Evolutionary conservation across 1,140 invertebrate genomes (phyloP).

Genomic region (Brachionus rubens): DNA sequence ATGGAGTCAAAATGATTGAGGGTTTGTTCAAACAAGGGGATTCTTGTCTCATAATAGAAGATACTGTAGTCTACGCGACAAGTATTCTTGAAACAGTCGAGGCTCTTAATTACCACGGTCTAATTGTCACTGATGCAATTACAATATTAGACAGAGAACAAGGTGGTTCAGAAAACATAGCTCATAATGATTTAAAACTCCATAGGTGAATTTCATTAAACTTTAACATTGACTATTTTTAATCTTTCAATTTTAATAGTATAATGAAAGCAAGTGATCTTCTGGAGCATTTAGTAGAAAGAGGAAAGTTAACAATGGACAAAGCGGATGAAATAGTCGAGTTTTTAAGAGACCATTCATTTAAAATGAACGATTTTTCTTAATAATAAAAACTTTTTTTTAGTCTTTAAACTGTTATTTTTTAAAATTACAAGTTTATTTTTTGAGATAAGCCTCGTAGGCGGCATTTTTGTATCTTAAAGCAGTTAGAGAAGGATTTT

Average conservation of each 20-base stretch:
- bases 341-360: conserved; percentile 1
- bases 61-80: conserved; percentile 88
- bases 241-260: conserved; percentile 63
- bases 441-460: conserved; percentile 70
- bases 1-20: conserved; percentile 93
- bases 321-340: conserved; percentile 2
- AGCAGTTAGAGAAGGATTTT: conserved; percentile 67
- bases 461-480: conserved; percentile 71
- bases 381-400: neutral
- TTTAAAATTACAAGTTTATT: neutral
- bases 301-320: neutral
- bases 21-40: conserved; percentile 76
- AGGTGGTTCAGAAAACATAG: conserved; percentile 73
- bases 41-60: conserved; percentile 85
- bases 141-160: conserved; percentile 87
- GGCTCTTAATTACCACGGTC: conserved; percentile 69
- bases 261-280: conserved; percentile 36
- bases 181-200: conserved; percentile 58
- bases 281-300: conserved; percentile 4
- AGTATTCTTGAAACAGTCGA: conserved; percentile 84
- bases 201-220: neutral
- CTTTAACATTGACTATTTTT: neutral
- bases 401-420: conserved; percentile 2
- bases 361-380: neutral
- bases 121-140: conserved; percentile 73